phyloP scores from a whole-genome alignment of 1,140 invertebrate genomes.

The Pseudobourletiella spinata region DNA sequence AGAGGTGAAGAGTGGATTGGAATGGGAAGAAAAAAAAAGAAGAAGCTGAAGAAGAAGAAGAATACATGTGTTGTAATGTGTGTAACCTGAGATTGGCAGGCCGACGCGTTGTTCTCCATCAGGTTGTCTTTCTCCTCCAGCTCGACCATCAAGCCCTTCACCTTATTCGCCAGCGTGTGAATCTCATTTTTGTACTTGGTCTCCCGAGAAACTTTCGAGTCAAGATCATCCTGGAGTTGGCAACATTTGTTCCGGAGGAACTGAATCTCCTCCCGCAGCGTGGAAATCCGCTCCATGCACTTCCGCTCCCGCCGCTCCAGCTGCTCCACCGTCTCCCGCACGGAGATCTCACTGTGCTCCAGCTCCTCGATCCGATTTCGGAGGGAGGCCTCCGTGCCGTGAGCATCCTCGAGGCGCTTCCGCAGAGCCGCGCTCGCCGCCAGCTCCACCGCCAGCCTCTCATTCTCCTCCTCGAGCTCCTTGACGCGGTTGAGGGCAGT shows the following conservation, averaged over 20 bases:
- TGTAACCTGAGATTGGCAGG: constrained; percentile 27
- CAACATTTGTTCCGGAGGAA: constrained; percentile 28
- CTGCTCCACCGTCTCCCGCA: constrained; percentile 33
- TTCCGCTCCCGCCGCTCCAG: constrained; percentile 29
- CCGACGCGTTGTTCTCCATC: constrained; percentile 17
- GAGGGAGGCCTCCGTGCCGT: constrained; percentile 36
- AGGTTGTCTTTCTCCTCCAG: constrained; percentile 30
- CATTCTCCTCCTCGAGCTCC: constrained; percentile 39
- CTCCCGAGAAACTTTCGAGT: constrained; percentile 15
- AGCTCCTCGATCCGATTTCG: constrained; percentile 40
- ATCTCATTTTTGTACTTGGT: constrained; percentile 29
- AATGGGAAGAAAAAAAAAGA: too few species aligned
- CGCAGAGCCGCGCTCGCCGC: constrained; percentile 26
- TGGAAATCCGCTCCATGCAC: constrained; percentile 18
- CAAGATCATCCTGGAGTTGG: constrained; percentile 32
- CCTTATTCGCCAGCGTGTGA: constrained; percentile 21
- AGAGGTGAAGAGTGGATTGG: too few species aligned
- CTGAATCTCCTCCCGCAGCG: constrained; percentile 28
- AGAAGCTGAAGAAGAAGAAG: too few species aligned
- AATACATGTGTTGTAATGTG: too few species aligned
- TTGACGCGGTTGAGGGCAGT: constrained; percentile 37
- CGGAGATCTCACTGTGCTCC: constrained; percentile 37
- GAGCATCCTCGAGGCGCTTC: constrained; percentile 36
- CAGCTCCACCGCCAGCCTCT: constrained; percentile 36
- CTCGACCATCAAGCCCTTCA: constrained; percentile 15